phyloP scores from a whole-genome alignment of 2,797 vertebrate genomes.

The Hephaestus fuliginosus region DNA sequence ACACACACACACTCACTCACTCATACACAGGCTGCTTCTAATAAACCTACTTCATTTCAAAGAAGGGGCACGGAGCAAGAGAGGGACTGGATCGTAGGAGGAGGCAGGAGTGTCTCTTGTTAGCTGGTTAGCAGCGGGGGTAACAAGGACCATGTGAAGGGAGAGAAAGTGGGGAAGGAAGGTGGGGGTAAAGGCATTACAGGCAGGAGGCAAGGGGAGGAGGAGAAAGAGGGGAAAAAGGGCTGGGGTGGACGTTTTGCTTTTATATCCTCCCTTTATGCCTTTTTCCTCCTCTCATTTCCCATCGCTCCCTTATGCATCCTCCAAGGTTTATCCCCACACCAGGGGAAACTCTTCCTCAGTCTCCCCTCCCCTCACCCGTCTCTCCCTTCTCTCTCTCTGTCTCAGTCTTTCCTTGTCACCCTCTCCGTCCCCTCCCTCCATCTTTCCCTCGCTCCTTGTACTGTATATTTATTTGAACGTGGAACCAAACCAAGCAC shows the following conservation, averaged over 20 bases:
- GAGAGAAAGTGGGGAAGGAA: conserved; percentile 53
- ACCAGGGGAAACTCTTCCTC: conserved; percentile 24
- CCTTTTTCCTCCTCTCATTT: conserved; percentile 27
- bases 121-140: conserved; percentile 82
- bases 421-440: conserved; percentile 27
- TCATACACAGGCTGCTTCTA: conserved; percentile 79
- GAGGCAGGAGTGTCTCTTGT: conserved; percentile 76
- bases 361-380: conserved; percentile 8
- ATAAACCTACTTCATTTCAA: conserved; percentile 82
- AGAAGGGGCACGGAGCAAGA: conserved; percentile 59
- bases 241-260: conserved; percentile 44
- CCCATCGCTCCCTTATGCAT: conserved; percentile 14
- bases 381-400: conserved; percentile 16
- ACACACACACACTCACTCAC: conserved; percentile 59
- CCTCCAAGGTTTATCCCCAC: conserved; percentile 40
- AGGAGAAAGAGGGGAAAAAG: conserved; percentile 1
- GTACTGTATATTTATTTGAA: conserved; percentile 80
- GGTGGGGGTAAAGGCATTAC: conserved; percentile 7
- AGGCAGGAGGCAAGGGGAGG: not conserved
- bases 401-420: conserved; percentile 49
- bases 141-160: conserved; percentile 87
- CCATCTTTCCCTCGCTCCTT: conserved; percentile 28
- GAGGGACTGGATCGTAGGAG: conserved; percentile 52
- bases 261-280: conserved; percentile 58
- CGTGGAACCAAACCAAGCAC: conserved; percentile 72